Conservation (phyloP, 1,140 invertebrate genomes). For the Brevipalpus yothersi region DNA sequence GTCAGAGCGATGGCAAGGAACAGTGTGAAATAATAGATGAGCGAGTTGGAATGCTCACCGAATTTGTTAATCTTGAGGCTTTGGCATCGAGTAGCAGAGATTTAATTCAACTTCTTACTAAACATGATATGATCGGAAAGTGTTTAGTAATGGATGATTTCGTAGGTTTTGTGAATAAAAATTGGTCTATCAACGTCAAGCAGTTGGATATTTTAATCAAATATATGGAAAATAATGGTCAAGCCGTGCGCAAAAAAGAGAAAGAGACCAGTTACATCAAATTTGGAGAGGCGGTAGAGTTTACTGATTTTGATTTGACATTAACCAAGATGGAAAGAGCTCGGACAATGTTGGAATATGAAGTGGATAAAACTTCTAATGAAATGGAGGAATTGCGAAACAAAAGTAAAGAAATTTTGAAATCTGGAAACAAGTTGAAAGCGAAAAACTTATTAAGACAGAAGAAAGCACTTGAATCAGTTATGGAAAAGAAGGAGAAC, state of each 20-base stretch:
- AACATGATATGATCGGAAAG: background rate
- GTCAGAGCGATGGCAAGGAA: background rate
- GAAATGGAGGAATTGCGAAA: background rate
- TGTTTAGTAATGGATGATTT: background rate
- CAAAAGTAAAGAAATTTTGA: background rate
- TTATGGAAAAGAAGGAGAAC: background rate
- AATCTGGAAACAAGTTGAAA: background rate
- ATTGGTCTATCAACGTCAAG: background rate
- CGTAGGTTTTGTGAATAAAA: background rate
- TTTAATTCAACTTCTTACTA: background rate
- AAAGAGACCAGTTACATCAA: slow-evolving; percentile 3
- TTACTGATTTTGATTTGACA: slow-evolving; percentile 4
- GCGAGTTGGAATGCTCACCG: background rate
- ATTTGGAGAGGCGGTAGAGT: background rate
- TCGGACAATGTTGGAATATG: slow-evolving; percentile 3
- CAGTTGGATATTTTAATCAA: background rate
- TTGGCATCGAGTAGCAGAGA: background rate
- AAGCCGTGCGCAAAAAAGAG: background rate
- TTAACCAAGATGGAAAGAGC: slow-evolving; percentile 1
- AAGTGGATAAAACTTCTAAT: background rate
- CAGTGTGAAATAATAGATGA: background rate
- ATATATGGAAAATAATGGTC: background rate
- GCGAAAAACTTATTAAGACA: slow-evolving; percentile 2
- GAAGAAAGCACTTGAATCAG: background rate
- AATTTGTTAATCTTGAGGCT: background rate